phyloP scores from a whole-genome alignment of 2,113 vertebrate species.

The Conger conger region DNA sequence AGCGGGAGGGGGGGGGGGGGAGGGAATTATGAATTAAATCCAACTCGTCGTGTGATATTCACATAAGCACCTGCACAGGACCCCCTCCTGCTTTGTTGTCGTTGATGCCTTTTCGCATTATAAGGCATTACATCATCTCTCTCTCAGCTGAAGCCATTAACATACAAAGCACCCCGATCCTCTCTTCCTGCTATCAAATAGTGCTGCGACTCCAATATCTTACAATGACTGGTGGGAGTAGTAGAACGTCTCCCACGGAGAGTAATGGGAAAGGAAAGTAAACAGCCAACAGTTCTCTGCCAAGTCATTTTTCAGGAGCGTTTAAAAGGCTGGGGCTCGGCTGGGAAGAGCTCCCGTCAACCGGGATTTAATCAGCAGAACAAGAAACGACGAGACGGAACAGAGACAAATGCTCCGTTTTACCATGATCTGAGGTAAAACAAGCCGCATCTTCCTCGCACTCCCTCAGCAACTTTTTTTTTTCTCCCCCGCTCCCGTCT shows the following conservation, averaged over 20 bases:
- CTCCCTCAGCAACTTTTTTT: slow-evolving; percentile 34
- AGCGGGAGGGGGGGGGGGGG: too few relatives aligned
- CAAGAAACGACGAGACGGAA: slow-evolving; percentile 49
- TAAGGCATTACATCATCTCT: background rate
- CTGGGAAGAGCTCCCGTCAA: slow-evolving; percentile 57
- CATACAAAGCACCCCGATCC: background rate
- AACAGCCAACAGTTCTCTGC: slow-evolving; percentile 49
- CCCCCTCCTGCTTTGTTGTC: background rate
- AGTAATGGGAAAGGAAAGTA: slow-evolving; percentile 53
- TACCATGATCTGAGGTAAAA: slow-evolving; percentile 61
- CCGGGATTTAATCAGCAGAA: slow-evolving; percentile 58
- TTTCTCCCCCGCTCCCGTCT: slow-evolving; percentile 35
- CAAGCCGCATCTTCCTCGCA: slow-evolving; percentile 40
- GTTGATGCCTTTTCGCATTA: background rate
- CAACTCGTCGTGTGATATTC: background rate
- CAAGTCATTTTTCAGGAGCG: slow-evolving; percentile 54
- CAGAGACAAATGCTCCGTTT: slow-evolving; percentile 69
- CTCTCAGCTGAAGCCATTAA: background rate
- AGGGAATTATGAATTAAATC: background rate
- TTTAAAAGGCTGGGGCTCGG: slow-evolving; percentile 56
- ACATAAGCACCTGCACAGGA: background rate
- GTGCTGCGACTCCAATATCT: slow-evolving; percentile 43
- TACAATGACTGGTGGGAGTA: slow-evolving; percentile 34
- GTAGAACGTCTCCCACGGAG: slow-evolving; percentile 44
- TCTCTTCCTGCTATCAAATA: slow-evolving; percentile 13